phyloP scores from a whole-genome alignment of 2,888 invertebrate species.

The Yponomeuta cagnagella region DNA sequence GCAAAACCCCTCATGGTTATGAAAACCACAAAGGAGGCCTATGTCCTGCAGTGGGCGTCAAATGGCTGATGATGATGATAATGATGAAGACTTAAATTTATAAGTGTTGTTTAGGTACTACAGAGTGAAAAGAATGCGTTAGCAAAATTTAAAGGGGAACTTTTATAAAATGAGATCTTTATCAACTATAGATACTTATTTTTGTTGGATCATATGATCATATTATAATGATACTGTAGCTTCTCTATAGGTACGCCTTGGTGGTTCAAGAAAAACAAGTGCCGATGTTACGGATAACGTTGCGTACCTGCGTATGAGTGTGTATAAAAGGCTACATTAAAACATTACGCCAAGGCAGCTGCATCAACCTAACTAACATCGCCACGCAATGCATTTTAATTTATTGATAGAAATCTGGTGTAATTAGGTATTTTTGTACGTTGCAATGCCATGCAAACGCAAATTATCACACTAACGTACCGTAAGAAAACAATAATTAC shows the following conservation, averaged over 20 bases:
- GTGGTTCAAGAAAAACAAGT: slow-evolving; percentile 12
- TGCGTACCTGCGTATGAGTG: background rate
- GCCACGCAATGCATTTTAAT: slow-evolving; percentile 13
- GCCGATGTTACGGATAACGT: slow-evolving; percentile 7
- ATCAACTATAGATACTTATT: no score
- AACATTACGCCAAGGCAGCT: slow-evolving; percentile 5
- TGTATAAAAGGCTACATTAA: background rate
- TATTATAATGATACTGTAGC: background rate
- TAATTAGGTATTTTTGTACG: slow-evolving; percentile 6
- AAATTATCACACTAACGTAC: background rate
- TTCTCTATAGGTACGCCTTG: background rate
- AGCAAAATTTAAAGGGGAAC: background rate
- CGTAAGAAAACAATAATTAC: background rate
- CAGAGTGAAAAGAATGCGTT: background rate
- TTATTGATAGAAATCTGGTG: slow-evolving; percentile 12
- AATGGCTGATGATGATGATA: no score
- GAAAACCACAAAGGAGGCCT: no score
- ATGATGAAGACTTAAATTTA: no score
- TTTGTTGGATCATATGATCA: no score
- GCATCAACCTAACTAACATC: background rate
- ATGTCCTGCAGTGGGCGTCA: no score
- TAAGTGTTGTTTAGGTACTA: background rate
- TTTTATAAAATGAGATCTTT: no score
- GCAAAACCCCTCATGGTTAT: no score
- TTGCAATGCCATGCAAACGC: background rate